Base-by-base conservation (phyloP, 2,888 invertebrate species). In the Napeogenes sylphis region DNA sequence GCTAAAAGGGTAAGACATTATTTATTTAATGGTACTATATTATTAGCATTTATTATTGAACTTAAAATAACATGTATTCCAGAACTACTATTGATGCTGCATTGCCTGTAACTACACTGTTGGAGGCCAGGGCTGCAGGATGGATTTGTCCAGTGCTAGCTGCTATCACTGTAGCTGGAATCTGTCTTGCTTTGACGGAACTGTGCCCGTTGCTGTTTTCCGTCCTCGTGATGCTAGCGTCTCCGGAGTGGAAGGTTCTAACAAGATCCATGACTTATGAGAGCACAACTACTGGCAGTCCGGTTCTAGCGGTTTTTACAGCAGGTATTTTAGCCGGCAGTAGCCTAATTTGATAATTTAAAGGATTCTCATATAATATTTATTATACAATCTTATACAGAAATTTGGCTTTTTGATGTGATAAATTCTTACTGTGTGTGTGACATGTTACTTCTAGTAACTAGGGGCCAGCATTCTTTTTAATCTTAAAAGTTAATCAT, bases 71-170 rank as follows among this genome's bases (percentile, higher is more conserved):
- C 1, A 42, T 53, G 64, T 33, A 33, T 56, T 60, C 54, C 46
- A 92, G 93, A 63, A 92, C 87, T 74, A 87, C 91, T 61, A 87
- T 92, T 33, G 91, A 92, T 63, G 92, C 92, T 13, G 92, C 92
- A 0, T 82, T 93, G 32, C 93, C 93, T 8, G 84, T 93, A 13
- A 92, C 92, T 0, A 91, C 92, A 45, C 84, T 93, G 12, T 86
- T 93, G 45, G 93, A 93, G 81, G 90, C 92, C 2, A 87, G 92
- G 42, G 87, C 92, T 30, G 91, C 92, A 0, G 91, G 90, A 47
- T 93, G 93, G 93, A 90, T 93, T 32, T 88, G 93, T 63, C 92
- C 92, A 6, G 81, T 92, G 8, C 85, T 93, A 68, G 92, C 93
- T 2, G 91, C 91, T 1, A 90, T 92, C 32, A 93, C 93, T 0